Evolutionary conservation across 2,113 vertebrate species (phyloP), one percentile per base, ranked within the genome.

Genomic region (Pituophis catenifer): DNA sequence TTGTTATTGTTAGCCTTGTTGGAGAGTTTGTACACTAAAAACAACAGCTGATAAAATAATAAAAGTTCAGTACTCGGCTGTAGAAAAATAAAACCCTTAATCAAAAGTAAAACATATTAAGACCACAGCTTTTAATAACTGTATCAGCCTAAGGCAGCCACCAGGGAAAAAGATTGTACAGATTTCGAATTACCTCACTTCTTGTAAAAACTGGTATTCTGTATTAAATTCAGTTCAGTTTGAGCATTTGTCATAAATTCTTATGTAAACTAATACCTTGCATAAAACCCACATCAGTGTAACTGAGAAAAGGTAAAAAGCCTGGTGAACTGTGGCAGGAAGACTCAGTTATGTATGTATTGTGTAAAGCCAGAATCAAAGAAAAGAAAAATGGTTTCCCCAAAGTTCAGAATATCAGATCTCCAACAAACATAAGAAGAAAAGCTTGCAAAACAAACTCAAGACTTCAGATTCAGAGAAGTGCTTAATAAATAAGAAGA

Each of bases 401-500:
- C 10, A 57, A 57, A 89, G 29, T n/a, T 58, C 55, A 38, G n/a
- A 58, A 89, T 23, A 44, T 38, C n/a, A 55, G 33, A 38, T 57
- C 29, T 4, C 9, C 54, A 58, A 59, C 1, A 8, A 21, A 33
- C 1, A 8, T 33, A 54, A 89, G 53, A 57, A 89, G 33, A 62
- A 62, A 26, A 26, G 59, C 59, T 24, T 62, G 59, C 8, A 62
- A 62, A 62, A 62, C 59, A 26, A 62, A 24, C 58, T 59, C 58
- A 59, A 59, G 58, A 8, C 23, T 59, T 24, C 23, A 59, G 58
- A 17, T 26, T 62, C 3, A 62, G 59, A 10, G 59, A 62, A 62
- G 59, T 10, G 59, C 8, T 62, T 62, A 26, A 62, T 62, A 97
- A 96, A 92, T 88, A 86, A 95, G 88, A 75, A 96, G 70, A 95